phyloP scores from a whole-genome alignment of 2,888 invertebrate genomes.

The Subacronicta megacephala region DNA sequence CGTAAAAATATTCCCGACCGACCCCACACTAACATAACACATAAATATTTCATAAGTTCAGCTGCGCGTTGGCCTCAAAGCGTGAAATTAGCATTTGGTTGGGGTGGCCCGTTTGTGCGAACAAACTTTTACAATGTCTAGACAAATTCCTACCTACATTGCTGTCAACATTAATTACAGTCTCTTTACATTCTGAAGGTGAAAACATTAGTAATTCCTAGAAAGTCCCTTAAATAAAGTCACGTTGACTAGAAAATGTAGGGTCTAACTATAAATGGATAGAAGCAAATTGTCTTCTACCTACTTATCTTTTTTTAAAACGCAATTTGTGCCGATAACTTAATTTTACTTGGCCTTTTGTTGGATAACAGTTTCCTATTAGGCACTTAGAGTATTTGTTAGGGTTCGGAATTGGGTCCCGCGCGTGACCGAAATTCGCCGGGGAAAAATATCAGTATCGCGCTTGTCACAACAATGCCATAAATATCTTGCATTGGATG shows the following conservation, averaged over 20 bases:
- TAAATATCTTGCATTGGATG: conserved; percentile 71
- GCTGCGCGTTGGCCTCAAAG: conserved; percentile 40
- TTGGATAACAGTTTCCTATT: conserved; percentile 57
- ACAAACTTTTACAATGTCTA: conserved; percentile 40
- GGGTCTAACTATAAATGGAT: conserved; percentile 14
- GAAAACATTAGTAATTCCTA: conserved; percentile 29
- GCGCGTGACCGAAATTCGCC: conserved; percentile 70
- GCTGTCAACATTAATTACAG: conserved; percentile 46
- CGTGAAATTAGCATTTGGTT: conserved; percentile 59
- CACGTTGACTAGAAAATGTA: conserved; percentile 20
- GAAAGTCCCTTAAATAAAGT: conserved; percentile 15
- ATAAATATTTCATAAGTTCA: conserved; percentile 45
- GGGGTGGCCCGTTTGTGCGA: conserved; percentile 35
- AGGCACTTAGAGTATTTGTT: conserved; percentile 58
- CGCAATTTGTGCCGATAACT: conserved; percentile 53
- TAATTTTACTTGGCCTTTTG: conserved; percentile 58
- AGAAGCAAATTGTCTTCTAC: conserved; percentile 40
- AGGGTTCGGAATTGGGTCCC: conserved; percentile 51
- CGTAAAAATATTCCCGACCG: conserved; percentile 21
- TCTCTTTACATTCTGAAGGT: conserved; percentile 35
- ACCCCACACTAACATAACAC: conserved; percentile 36
- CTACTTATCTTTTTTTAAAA: conserved; percentile 53
- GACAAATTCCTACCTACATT: conserved; percentile 26
- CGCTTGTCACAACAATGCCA: conserved; percentile 73
- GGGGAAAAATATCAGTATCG: conserved; percentile 67